phyloP scores from a whole-genome alignment of 2,888 invertebrate genomes.

The Aphodius sticticus region DNA sequence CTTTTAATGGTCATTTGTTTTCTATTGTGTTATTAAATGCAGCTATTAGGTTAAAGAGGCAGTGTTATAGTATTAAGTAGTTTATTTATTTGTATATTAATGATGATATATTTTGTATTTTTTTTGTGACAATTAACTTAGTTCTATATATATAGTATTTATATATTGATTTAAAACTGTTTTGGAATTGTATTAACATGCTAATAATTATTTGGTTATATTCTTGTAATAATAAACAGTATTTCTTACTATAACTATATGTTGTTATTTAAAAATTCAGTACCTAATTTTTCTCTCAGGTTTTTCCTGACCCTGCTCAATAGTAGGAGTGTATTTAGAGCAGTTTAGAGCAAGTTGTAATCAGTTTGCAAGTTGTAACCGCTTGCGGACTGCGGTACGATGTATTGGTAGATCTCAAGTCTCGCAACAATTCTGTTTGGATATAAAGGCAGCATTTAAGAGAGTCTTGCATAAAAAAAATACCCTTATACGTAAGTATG shows the following conservation, averaged over 20 bases:
- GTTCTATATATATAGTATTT: too few relatives aligned
- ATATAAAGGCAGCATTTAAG: too few relatives aligned
- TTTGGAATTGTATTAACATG: background rate
- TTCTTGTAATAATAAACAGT: too few relatives aligned
- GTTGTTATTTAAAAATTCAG: background rate
- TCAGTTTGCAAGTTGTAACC: too few relatives aligned
- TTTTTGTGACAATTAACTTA: background rate
- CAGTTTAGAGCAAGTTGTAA: too few relatives aligned
- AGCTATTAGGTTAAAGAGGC: background rate
- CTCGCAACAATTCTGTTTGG: too few relatives aligned
- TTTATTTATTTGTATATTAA: background rate
- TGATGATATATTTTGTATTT: background rate
- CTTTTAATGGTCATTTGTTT: background rate
- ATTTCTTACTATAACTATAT: background rate
- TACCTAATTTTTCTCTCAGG: background rate
- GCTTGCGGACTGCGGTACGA: too few relatives aligned
- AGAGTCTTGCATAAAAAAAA: too few relatives aligned
- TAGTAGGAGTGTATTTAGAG: too few relatives aligned
- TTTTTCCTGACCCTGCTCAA: too few relatives aligned
- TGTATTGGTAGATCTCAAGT: too few relatives aligned
- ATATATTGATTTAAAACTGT: background rate
- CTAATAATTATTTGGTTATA: background rate
- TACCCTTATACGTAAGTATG: too few relatives aligned
- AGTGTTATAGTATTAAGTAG: background rate
- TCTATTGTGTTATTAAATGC: background rate